Base-by-base conservation (phyloP, 1,140 invertebrate genomes). In the Nasonia vitripennis region DNA sequence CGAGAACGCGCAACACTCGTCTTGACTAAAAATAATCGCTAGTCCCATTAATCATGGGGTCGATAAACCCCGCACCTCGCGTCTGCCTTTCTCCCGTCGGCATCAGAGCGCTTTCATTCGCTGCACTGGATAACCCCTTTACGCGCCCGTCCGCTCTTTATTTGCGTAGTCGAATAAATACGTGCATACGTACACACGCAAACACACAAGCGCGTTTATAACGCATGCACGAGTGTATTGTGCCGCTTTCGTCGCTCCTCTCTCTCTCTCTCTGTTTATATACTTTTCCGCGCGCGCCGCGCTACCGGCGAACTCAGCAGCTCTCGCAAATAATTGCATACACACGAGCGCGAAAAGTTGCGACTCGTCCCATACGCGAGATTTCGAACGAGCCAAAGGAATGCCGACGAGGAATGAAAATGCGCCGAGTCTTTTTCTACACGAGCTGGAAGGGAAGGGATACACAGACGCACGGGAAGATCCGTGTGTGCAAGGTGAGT, bases 1-100 rank as follows among this genome's bases (percentile, higher is more conserved):
- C 51, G 51, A 5, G 14, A 27, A 1, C 12, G 51, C 51, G 55
- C 55, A 62, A 62, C 55, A 62, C 55, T 62, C 55, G 55, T 62
- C 55, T 62, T 67, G 84, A 87, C 88, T 89, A 90, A 90, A 90
- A 90, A 89, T 90, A 90, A 87, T 78, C 68, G 73, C 85, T 83
- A 85, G 82, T 37, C 73, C 85, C 87, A 90, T 90, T 87, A 89
- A 90, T 90, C 88, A 90, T 73, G 80, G 83, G 89, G 89, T 89
- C 89, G 89, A 89, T 87, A 89, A 89, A 87, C 89, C 87, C 85
- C 87, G 73, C 83, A 51, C 85, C 68, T 81, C 31, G 23, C 31
- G 23, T 34, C 68, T 71, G 23, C 68, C 34, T 75, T 41, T 75
- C 73, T 75, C 73, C 41, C 73, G 4, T 2, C 73, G 11, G 55